Conservation (phyloP, 92 coral and sea anemone species). For the Isaurus tuberculatus region DNA sequence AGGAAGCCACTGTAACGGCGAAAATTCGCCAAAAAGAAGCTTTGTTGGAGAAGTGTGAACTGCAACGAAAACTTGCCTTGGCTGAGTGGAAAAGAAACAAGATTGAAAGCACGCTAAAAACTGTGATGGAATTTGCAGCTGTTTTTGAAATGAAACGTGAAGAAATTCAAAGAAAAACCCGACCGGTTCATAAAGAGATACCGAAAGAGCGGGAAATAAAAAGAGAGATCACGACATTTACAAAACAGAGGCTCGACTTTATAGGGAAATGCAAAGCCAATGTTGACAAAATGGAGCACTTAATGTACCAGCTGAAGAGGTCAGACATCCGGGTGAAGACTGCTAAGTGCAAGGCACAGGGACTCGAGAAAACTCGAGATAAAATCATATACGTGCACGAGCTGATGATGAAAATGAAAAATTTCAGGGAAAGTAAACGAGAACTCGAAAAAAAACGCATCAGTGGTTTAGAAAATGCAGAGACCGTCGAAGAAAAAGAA, state of each 20-base stretch:
- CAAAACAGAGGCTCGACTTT: constrained; percentile 46
- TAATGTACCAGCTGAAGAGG: constrained; percentile 30
- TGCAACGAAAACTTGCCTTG: constrained; percentile 18
- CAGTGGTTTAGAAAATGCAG: constrained; percentile 44
- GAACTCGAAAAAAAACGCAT: constrained; percentile 2
- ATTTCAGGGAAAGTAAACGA: neutral
- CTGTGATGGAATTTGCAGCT: constrained; percentile 27
- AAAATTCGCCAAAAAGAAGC: constrained; percentile 38
- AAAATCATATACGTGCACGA: constrained; percentile 12
- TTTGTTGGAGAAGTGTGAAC: constrained; percentile 1
- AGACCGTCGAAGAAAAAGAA: constrained; percentile 48
- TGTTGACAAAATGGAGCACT: constrained; percentile 50
- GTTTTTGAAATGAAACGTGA: constrained; percentile 32
- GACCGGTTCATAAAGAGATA: neutral
- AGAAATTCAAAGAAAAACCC: constrained; percentile 25
- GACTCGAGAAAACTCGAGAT: constrained; percentile 24
- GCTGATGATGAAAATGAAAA: constrained; percentile 18
- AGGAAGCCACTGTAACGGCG: constrained; percentile 29
- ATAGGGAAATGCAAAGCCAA: constrained; percentile 39
- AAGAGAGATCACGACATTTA: constrained; percentile 30
- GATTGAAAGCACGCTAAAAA: constrained; percentile 18
- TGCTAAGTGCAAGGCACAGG: constrained; percentile 24
- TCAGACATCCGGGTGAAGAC: constrained; percentile 18
- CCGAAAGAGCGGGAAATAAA: constrained; percentile 32
- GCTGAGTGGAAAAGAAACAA: constrained; percentile 34